These are phyloP conservation scores for Thripadectes ignobilis DNA, from an alignment of 2,797 vertebrate species.

Conservation along the genomic window DNA sequence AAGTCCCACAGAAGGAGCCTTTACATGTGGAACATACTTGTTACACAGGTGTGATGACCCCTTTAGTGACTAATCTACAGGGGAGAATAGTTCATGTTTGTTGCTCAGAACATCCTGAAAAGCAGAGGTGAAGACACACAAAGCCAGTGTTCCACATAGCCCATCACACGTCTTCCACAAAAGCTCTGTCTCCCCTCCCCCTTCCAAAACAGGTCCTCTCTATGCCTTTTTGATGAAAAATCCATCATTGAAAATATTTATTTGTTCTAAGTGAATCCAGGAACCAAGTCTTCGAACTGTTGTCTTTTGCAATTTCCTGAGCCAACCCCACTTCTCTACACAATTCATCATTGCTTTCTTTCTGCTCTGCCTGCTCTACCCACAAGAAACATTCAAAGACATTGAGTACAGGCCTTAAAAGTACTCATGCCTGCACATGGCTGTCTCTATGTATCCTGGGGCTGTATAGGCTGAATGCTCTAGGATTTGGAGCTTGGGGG, in stretches of 20 bases:
- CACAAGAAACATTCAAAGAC: conserved; percentile 11
- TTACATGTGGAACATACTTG: neutral
- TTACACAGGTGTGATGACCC: neutral
- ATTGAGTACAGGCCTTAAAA: neutral
- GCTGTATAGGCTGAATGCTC: neutral
- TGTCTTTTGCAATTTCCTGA: conserved; percentile 57
- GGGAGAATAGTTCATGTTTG: neutral
- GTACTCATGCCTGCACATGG: neutral
- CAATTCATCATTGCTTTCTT: conserved; percentile 17
- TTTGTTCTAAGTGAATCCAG: conserved; percentile 46
- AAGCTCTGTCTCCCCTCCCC: neutral
- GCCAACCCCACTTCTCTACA: neutral
- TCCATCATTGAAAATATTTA: neutral
- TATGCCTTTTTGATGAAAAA: conserved; percentile 1
- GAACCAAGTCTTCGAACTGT: neutral
- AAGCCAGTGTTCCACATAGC: neutral
- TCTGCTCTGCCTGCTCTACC: neutral
- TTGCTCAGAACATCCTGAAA: neutral
- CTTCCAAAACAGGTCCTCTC: neutral
- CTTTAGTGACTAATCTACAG: neutral
- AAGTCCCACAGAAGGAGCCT: neutral
- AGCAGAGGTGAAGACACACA: neutral
- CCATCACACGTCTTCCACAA: neutral
- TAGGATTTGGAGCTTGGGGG: neutral
- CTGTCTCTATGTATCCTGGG: neutral